These are phyloP conservation scores for Lepidochitona cinerea DNA, from an alignment of 2,888 invertebrate genomes.

Conservation along the genomic window DNA sequence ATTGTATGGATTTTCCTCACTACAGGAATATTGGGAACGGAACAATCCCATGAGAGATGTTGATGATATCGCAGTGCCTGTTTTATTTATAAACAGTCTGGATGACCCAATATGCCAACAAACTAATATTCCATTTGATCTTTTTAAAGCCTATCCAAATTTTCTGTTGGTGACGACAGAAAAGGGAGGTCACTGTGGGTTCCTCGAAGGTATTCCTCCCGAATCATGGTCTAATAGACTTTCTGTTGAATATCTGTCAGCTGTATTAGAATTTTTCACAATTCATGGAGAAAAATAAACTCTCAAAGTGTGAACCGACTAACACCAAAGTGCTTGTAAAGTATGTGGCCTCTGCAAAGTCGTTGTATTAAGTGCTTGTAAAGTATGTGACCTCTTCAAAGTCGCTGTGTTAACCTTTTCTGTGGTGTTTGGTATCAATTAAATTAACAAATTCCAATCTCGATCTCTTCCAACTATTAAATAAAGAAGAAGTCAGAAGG, in stretches of 20 bases:
- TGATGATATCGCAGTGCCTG: slow-evolving; percentile 39
- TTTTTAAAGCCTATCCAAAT: slow-evolving; percentile 58
- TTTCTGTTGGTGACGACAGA: slow-evolving; percentile 57
- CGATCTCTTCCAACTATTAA: no score
- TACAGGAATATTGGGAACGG: slow-evolving; percentile 39
- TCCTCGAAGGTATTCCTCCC: slow-evolving; percentile 48
- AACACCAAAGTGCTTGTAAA: no score
- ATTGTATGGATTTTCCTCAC: slow-evolving; percentile 33
- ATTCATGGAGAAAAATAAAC: slow-evolving; percentile 6
- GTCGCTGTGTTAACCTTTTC: no score
- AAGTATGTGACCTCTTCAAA: no score
- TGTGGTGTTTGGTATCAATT: no score
- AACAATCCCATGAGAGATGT: slow-evolving; percentile 46
- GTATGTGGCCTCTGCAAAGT: no score
- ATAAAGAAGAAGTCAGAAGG: no score
- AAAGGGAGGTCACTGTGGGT: slow-evolving; percentile 66
- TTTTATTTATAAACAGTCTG: slow-evolving; percentile 36
- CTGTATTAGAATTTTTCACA: slow-evolving; percentile 29
- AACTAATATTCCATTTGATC: slow-evolving; percentile 33
- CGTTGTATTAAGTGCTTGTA: no score
- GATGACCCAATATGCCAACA: slow-evolving; percentile 42
- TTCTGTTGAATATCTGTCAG: slow-evolving; percentile 46
- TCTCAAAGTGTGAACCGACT: no score
- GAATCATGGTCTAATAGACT: slow-evolving; percentile 49
- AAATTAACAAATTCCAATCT: no score